These are phyloP conservation scores for Centropyge bicolor DNA, from an alignment of 2,797 vertebrate species.

Conservation along the genomic window DNA sequence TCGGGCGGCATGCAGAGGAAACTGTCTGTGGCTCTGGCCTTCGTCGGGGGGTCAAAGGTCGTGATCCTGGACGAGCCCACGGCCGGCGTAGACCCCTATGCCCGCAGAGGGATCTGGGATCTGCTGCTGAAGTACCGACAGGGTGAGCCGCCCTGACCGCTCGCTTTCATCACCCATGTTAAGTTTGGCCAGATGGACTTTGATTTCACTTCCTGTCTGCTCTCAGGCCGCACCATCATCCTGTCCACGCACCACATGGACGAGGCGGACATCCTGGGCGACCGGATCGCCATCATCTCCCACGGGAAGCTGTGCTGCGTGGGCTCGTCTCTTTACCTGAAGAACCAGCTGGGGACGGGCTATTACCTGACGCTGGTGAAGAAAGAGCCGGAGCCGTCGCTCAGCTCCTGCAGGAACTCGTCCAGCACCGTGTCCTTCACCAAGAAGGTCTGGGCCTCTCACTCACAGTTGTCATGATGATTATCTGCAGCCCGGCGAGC, in stretches of 20 bases:
- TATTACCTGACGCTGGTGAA: conserved; percentile 98
- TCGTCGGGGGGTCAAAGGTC: conserved; percentile 96
- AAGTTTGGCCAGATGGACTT: rapidly evolving
- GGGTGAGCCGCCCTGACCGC: conserved; percentile 79
- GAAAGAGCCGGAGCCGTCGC: conserved; percentile 91
- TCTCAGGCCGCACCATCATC: conserved; percentile 94
- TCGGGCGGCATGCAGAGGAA: conserved; percentile 99
- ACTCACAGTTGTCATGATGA: no score
- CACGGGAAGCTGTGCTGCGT: conserved; percentile 97
- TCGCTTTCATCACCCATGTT: background rate
- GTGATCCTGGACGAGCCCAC: conserved; percentile 98
- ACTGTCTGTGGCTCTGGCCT: conserved; percentile 95
- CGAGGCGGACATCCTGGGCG: conserved; percentile 95
- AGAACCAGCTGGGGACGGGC: conserved; percentile 96
- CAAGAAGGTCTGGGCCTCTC: conserved; percentile 86
- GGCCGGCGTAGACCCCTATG: conserved; percentile 96
- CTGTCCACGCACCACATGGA: conserved; percentile 99
- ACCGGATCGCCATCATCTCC: conserved; percentile 97
- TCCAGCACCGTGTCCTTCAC: conserved; percentile 92
- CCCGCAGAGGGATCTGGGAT: conserved; percentile 97
- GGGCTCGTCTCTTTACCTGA: conserved; percentile 95
- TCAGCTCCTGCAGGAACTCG: conserved; percentile 94
- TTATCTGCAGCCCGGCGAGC: no score
- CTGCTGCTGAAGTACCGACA: conserved; percentile 94
- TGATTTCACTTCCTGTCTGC: background rate